These are phyloP conservation scores for Caenorhabditis japonica DNA, from an alignment of 2,888 invertebrate genomes.

Conservation along the genomic window DNA sequence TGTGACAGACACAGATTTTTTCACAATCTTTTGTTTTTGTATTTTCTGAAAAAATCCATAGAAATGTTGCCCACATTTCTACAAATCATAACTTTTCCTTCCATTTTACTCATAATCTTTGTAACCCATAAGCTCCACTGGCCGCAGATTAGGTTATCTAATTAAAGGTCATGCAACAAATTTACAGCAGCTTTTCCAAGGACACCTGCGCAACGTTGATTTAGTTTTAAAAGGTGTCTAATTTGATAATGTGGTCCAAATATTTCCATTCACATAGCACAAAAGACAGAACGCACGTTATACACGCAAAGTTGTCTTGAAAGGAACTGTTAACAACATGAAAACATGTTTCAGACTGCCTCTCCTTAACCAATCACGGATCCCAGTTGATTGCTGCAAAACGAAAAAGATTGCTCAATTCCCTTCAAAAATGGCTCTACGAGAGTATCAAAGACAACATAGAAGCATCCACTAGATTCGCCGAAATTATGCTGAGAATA, in stretches of 20 bases:
- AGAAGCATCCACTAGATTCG: slow-evolving; percentile 55
- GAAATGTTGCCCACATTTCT: too few species aligned
- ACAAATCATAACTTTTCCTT: too few species aligned
- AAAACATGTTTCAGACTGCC: slow-evolving; percentile 66
- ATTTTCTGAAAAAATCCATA: too few species aligned
- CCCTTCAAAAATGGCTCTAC: slow-evolving; percentile 65
- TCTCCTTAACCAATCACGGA: slow-evolving; percentile 68
- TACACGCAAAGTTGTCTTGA: slow-evolving; percentile 3
- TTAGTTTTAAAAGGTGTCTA: neutral
- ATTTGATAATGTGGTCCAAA: slow-evolving; percentile 6
- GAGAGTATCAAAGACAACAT: slow-evolving; percentile 44
- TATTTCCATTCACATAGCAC: slow-evolving; percentile 5
- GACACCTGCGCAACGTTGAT: neutral
- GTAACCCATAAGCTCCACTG: too few species aligned
- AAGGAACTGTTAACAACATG: neutral
- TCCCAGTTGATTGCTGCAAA: slow-evolving; percentile 68
- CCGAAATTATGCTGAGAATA: slow-evolving; percentile 58
- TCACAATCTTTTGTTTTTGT: too few species aligned
- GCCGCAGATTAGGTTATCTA: too few species aligned
- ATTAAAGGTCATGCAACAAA: too few species aligned
- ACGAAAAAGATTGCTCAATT: slow-evolving; percentile 64
- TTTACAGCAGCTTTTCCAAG: too few species aligned
- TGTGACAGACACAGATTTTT: too few species aligned
- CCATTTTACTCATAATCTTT: too few species aligned
- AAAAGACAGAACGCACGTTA: too few species aligned